Evolutionary conservation across 2,113 vertebrate genomes (phyloP).

Genomic region (Pseudorasbora parva): DNA sequence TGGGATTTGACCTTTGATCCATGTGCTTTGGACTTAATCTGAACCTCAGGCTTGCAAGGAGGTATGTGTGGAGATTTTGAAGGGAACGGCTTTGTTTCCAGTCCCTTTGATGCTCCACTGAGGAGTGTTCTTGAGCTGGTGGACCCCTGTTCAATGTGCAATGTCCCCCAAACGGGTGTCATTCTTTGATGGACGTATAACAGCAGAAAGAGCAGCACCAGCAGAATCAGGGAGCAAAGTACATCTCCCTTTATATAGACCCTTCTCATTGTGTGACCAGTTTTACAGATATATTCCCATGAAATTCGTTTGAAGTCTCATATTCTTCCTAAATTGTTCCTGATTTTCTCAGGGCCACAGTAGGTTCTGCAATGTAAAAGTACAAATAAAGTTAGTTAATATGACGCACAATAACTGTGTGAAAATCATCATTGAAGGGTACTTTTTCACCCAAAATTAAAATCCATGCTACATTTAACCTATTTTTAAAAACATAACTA

Average conservation of each 20-base stretch:
- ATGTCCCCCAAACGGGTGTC: constrained; percentile 47
- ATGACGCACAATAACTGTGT: neutral
- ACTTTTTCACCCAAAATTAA: neutral
- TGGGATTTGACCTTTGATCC: constrained; percentile 57
- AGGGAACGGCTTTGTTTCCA: neutral
- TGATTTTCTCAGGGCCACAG: constrained; percentile 27
- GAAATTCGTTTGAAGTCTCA: neutral
- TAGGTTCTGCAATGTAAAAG: neutral
- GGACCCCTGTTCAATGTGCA: constrained; percentile 53
- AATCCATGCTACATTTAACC: neutral
- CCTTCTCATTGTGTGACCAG: constrained; percentile 77
- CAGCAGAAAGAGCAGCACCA: constrained; percentile 79
- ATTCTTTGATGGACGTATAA: constrained; percentile 82
- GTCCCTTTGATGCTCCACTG: constrained; percentile 21
- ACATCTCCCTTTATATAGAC: constrained; percentile 84
- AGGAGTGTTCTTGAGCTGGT: constrained; percentile 44
- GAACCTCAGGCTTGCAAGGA: constrained; percentile 51
- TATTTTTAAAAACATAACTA: neutral
- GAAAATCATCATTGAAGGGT: neutral
- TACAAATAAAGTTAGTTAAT: neutral
- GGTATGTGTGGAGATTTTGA: constrained; percentile 40
- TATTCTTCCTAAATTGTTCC: neutral
- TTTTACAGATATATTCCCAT: neutral
- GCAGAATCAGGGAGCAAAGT: constrained; percentile 83
- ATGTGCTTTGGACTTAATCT: constrained; percentile 11